A percentile compares a stretch with the other conserved stretches of the same genome.
Conservation (phyloP, 2,797 vertebrate species). For the Cyprinodon diabolis region DNA sequence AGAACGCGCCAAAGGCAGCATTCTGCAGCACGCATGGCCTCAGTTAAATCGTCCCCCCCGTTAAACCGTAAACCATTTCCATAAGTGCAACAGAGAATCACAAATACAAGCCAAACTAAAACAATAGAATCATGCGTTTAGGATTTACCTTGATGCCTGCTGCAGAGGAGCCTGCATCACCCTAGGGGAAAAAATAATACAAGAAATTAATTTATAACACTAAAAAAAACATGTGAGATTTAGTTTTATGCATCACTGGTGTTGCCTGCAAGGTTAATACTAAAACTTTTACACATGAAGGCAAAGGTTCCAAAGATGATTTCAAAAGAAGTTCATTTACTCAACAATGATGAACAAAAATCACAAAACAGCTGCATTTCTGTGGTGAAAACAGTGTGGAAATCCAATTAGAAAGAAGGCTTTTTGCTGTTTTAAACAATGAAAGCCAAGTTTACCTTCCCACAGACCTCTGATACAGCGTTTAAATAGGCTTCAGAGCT, state of each 20-base stretch:
- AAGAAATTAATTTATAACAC: constrained; percentile 1
- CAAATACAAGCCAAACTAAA: neutral
- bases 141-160: constrained; percentile 96
- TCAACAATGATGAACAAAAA: constrained; percentile 33
- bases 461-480: constrained; percentile 20
- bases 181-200: constrained; percentile 73
- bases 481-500: constrained; percentile 27
- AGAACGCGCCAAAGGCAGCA: too few species aligned
- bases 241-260: neutral
- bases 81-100: neutral
- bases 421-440: constrained; percentile 27
- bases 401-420: constrained; percentile 35
- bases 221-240: constrained; percentile 8
- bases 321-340: constrained; percentile 21
- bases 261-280: constrained; percentile 4
- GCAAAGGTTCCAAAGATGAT: constrained; percentile 19
- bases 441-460: constrained; percentile 24
- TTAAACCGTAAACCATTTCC: neutral
- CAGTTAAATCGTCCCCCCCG: too few species aligned
- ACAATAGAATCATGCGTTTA: neutral
- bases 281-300: neutral
- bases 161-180: constrained; percentile 95
- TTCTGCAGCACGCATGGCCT: too few species aligned
- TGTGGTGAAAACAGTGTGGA: constrained; percentile 14
- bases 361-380: constrained; percentile 25